Conservation (phyloP, 2,113 vertebrate species). For the Lethenteron reissneri region DNA sequence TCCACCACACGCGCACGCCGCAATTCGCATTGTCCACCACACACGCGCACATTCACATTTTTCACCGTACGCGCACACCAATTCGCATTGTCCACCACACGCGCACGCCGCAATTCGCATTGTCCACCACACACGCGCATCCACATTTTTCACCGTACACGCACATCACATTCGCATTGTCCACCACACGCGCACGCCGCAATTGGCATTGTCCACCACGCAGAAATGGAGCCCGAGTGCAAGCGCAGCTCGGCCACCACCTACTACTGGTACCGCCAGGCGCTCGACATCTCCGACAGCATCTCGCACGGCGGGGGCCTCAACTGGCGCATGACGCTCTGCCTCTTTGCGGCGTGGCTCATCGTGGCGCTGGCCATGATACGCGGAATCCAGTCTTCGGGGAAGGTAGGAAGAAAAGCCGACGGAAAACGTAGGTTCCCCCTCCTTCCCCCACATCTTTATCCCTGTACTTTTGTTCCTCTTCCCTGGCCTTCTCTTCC, state of each 20-base stretch:
- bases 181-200: too few species aligned
- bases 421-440: too few species aligned
- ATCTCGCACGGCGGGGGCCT: constrained; percentile 72
- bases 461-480: too few species aligned
- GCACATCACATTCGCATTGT: too few species aligned
- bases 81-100: neutral
- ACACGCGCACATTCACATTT: too few species aligned
- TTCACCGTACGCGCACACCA: too few species aligned
- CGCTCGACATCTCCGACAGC: constrained; percentile 72
- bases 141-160: too few species aligned
- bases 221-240: constrained; percentile 69
- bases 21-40: too few species aligned
- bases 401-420: constrained; percentile 40
- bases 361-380: constrained; percentile 77
- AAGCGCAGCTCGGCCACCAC: constrained; percentile 92
- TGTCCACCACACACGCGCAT: neutral
- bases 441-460: too few species aligned
- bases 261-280: constrained; percentile 91
- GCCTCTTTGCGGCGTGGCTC: constrained; percentile 66
- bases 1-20: too few species aligned
- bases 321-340: constrained; percentile 91
- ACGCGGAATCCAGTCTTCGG: constrained; percentile 92
- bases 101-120: neutral
- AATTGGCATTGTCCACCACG: too few species aligned
- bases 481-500: too few species aligned